These are phyloP conservation scores for Drosophila murphyi DNA, from an alignment of 1,140 invertebrate species.

Conservation along the genomic window DNA sequence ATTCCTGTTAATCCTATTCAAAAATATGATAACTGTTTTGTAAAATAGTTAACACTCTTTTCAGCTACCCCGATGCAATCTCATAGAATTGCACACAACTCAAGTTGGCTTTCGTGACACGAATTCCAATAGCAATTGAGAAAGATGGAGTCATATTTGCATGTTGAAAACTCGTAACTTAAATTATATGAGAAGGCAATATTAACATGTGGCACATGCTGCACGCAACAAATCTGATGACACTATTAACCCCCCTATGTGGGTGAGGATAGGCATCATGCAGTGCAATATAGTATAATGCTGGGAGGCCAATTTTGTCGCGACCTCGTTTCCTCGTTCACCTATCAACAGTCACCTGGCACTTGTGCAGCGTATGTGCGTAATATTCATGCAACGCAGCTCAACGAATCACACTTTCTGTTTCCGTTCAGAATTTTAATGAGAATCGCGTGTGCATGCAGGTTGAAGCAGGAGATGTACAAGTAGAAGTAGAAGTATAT, in stretches of 20 bases:
- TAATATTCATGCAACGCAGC: conserved; percentile 4
- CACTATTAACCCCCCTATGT: background rate
- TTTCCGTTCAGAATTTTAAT: conserved; percentile 58
- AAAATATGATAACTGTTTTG: too few species aligned
- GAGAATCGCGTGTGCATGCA: conserved; percentile 29
- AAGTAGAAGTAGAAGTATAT: background rate
- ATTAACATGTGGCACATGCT: conserved; percentile 51
- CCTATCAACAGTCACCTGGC: background rate
- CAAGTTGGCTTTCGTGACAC: background rate
- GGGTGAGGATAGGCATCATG: background rate
- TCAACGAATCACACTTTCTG: conserved; percentile 31
- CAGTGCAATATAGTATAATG: conserved; percentile 29
- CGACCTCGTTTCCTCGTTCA: background rate
- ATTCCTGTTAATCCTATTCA: too few species aligned
- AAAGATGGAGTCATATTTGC: background rate
- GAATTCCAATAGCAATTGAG: background rate
- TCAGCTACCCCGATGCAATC: too few species aligned
- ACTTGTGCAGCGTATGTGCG: conserved; percentile 27
- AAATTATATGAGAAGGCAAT: conserved; percentile 47
- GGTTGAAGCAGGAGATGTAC: background rate
- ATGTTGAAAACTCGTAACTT: conserved; percentile 36
- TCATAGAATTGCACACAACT: too few species aligned
- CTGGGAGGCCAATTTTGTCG: conserved; percentile 18
- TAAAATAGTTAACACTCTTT: too few species aligned
- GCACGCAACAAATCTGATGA: conserved; percentile 32